Percentiles rank a stretch among this genome's conserved stretches.
phyloP scores from a whole-genome alignment of 1,140 invertebrate species.

The Elysia chlorotica region DNA sequence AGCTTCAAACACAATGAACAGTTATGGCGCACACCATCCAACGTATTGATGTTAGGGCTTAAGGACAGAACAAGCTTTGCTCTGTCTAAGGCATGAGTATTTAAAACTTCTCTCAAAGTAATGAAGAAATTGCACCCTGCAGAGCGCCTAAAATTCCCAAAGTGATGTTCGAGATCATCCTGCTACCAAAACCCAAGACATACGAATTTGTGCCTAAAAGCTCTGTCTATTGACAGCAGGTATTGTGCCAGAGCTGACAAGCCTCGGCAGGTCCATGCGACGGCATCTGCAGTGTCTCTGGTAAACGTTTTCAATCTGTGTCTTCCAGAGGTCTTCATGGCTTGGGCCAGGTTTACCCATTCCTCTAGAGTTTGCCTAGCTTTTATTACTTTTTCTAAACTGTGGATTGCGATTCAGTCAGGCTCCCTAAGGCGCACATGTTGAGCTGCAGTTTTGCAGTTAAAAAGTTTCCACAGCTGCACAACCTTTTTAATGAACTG shows the following conservation, averaged over 20 bases:
- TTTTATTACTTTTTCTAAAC: background rate
- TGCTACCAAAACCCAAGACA: background rate
- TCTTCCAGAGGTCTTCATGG: background rate
- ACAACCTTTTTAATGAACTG: background rate
- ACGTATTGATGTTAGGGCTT: background rate
- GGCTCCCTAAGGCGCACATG: background rate
- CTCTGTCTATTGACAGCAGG: background rate
- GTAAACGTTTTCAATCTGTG: background rate
- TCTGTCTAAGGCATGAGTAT: background rate
- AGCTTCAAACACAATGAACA: background rate
- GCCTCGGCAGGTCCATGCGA: background rate
- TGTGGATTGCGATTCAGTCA: background rate
- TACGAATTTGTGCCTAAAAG: background rate
- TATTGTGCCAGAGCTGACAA: background rate
- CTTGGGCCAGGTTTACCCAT: background rate
- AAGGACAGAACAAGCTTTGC: background rate
- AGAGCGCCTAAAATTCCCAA: background rate
- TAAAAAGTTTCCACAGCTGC: background rate
- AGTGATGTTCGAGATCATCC: conserved; percentile 2
- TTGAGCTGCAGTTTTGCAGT: background rate
- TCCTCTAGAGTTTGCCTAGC: background rate
- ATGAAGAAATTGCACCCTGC: background rate
- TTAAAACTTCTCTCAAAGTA: background rate
- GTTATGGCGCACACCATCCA: no score
- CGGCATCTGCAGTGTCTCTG: background rate